These are phyloP conservation scores for Hetaerina americana DNA, from an alignment of 1,140 invertebrate genomes.

Conservation along the genomic window DNA sequence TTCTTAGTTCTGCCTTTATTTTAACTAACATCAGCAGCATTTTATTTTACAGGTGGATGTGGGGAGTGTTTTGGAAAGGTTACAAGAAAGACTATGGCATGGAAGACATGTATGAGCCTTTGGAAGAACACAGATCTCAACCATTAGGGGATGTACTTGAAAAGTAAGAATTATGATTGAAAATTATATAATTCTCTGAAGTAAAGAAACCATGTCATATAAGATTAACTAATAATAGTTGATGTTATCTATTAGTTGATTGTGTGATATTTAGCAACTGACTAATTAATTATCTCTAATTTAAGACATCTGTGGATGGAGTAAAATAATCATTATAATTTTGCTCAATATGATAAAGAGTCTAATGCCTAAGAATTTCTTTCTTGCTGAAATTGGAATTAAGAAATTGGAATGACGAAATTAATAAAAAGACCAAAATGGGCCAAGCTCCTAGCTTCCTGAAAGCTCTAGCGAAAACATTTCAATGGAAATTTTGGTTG, in stretches of 20 bases:
- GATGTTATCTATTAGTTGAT: background rate
- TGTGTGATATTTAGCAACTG: slow-evolving; percentile 15
- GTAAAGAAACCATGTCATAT: no score
- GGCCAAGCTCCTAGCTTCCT: slow-evolving; percentile 37
- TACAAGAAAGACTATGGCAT: slow-evolving; percentile 23
- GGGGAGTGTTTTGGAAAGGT: slow-evolving; percentile 23
- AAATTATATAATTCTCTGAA: no score
- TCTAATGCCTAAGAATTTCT: no score
- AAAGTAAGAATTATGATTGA: slow-evolving; percentile 33
- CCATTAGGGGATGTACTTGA: slow-evolving; percentile 44
- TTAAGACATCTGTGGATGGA: no score
- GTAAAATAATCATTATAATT: no score
- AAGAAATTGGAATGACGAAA: slow-evolving; percentile 22
- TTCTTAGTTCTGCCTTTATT: no score
- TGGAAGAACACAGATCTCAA: slow-evolving; percentile 34
- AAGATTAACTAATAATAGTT: no score
- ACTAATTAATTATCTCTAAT: slow-evolving; percentile 15
- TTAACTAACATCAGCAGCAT: no score
- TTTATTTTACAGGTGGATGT: slow-evolving; percentile 24
- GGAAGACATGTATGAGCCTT: slow-evolving; percentile 22
- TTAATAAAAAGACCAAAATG: slow-evolving; percentile 21
- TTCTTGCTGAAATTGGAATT: slow-evolving; percentile 9
- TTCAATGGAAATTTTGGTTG: slow-evolving; percentile 33
- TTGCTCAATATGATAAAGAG: no score
- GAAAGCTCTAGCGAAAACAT: slow-evolving; percentile 35